phyloP scores from a whole-genome alignment of 2,113 vertebrate genomes.

The Petroica traversi region DNA sequence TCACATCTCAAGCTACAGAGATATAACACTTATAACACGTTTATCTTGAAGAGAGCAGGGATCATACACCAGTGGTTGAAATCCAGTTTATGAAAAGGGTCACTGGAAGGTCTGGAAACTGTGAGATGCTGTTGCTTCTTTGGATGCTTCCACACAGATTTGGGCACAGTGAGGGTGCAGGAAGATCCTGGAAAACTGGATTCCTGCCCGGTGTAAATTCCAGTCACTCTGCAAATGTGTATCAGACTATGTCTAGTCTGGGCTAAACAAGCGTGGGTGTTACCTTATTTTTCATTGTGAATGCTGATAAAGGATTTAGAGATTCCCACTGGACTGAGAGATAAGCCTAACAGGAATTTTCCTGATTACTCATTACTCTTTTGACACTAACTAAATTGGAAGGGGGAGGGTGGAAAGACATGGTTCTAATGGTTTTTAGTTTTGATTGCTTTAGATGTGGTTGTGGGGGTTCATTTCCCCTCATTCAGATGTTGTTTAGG shows the following conservation, averaged over 20 bases:
- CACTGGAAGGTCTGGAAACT: neutral
- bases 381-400: conserved; percentile 26
- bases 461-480: neutral
- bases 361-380: conserved; percentile 41
- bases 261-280: neutral
- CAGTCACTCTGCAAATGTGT: neutral
- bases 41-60: neutral
- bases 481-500: neutral
- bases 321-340: conserved; percentile 35
- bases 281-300: conserved; percentile 11
- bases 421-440: neutral
- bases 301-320: conserved; percentile 29
- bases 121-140: neutral
- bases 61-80: neutral
- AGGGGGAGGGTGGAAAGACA: neutral
- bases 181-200: neutral
- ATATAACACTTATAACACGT: neutral
- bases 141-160: neutral
- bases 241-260: neutral
- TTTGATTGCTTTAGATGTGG: neutral
- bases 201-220: neutral
- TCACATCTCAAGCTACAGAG: neutral
- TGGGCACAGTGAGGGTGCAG: neutral
- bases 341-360: conserved; percentile 32
- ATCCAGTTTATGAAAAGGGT: neutral